Base-by-base conservation (phyloP, 2,797 vertebrate genomes). In the Microctenopoma stevenorrisi region DNA sequence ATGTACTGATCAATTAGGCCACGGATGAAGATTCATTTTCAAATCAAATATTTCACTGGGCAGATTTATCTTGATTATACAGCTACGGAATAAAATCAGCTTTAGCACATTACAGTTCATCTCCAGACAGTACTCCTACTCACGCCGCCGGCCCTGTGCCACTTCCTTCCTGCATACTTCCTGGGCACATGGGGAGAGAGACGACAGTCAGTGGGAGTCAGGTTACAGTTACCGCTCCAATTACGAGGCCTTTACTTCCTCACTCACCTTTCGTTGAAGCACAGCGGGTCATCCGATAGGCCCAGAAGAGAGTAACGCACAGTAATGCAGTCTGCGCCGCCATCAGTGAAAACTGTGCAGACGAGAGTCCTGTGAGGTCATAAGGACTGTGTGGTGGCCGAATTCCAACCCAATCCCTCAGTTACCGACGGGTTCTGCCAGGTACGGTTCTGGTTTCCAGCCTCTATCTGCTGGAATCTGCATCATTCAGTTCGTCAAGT, bases 231-330 rank as follows among this genome's bases (percentile, higher is more conserved):
- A 10, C 51, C 4, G 3, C 83, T 88, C 82, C 16, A 26, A 10
- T 88, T 85, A 84, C 85, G 35, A 53, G 64, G 73, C 64, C 64
- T 86, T 70, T 72, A 81, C 83, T 72, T 86, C 72, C 74, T 61
- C 10, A 5, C 52, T 72, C 25, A 6, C n/a, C 69, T 68, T 22
- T 68, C 37, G 52, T 56, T 71, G 57, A 9, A 58, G 59, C 72
- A 56, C 53, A 46, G 15, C 58, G 51, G 55, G 85, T 56, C 72
- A 86, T 26, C 59, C 14, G 78, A 90, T 71, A 47, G 50, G 44
- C 26, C 54, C 40, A 7, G 46, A 64, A 54, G 50, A 59, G 0
- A 18, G 57, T 4, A 7, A 46, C 25, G 70, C 13, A 9, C n/a
- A 44, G 64, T 9, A 38, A 58, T 46, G 59, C 56, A 18, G 37